A percentile compares a stretch with the other conserved stretches of the same genome.
Evolutionary conservation across 2,888 invertebrate species (phyloP).

Genomic region (Perdita meconis): DNA sequence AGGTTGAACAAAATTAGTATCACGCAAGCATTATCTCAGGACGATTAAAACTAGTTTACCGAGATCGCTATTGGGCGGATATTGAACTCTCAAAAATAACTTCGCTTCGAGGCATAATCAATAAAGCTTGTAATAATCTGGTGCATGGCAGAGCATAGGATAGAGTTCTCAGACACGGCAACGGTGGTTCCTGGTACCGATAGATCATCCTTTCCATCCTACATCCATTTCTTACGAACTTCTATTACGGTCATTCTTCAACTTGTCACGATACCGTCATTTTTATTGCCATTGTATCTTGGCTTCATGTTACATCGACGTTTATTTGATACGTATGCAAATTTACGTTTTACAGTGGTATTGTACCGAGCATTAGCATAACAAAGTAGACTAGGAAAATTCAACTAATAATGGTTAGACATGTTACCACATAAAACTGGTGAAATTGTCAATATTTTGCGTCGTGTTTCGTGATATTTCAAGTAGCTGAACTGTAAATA

Average conservation of each 20-base stretch:
- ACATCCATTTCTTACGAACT: constrained; percentile 2
- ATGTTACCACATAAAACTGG: constrained; percentile 2
- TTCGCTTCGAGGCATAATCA: constrained; percentile 49
- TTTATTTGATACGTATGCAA: not conserved
- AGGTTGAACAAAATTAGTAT: not conserved
- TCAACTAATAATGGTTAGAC: constrained; percentile 12
- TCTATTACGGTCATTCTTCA: not conserved
- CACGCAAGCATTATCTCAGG: not conserved
- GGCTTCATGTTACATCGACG: not conserved
- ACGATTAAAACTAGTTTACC: not conserved
- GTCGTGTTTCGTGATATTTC: constrained; percentile 1
- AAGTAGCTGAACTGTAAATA: constrained; percentile 5
- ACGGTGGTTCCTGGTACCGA: constrained; percentile 76
- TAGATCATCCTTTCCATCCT: constrained; percentile 46
- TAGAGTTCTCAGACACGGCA: constrained; percentile 71
- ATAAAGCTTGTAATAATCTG: constrained; percentile 70
- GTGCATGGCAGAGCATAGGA: constrained; percentile 68
- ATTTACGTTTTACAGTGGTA: not conserved
- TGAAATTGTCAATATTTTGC: constrained; percentile 18
- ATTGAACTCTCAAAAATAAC: constrained; percentile 51
- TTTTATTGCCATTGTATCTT: not conserved
- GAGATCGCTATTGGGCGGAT: not conserved
- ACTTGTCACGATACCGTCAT: not conserved
- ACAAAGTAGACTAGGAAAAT: constrained; percentile 7
- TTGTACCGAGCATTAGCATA: not conserved